phyloP scores from a whole-genome alignment of 2,888 invertebrate species.

The Cephus pygmeus region DNA sequence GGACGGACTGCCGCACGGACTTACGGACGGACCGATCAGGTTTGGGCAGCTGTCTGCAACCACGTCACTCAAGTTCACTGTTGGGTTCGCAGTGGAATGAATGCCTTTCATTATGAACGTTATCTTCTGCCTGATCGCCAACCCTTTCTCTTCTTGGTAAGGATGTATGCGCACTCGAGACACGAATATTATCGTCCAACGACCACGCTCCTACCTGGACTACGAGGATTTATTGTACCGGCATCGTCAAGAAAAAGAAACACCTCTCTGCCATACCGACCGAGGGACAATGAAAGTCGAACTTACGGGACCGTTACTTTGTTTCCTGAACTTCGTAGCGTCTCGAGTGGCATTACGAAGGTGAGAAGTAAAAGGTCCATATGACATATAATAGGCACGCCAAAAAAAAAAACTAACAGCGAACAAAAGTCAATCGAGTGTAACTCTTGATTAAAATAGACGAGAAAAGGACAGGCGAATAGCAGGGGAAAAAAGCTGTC shows the following conservation, averaged over 20 bases:
- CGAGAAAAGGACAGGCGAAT: background rate
- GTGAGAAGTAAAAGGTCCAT: background rate
- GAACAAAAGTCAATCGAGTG: background rate
- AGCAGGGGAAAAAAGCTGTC: no score
- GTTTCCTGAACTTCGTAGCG: background rate
- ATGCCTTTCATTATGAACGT: constrained; percentile 64
- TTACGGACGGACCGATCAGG: constrained; percentile 60
- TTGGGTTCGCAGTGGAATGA: constrained; percentile 58
- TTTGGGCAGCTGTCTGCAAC: constrained; percentile 64
- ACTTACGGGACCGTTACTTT: background rate
- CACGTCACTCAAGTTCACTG: constrained; percentile 64
- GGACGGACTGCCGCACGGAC: constrained; percentile 40
- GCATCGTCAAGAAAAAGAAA: background rate
- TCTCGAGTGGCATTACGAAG: background rate
- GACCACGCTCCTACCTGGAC: constrained; percentile 23
- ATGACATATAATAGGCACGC: background rate
- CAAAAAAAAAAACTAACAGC: background rate
- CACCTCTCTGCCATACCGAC: background rate
- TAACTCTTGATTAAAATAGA: background rate
- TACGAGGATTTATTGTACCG: constrained; percentile 2
- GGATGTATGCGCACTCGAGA: constrained; percentile 16
- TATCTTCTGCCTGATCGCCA: constrained; percentile 57
- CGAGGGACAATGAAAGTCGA: background rate
- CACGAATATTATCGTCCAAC: constrained; percentile 37
- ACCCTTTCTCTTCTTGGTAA: constrained; percentile 41